A percentile compares a stretch with the other conserved stretches of the same genome.
Conservation (phyloP, 1,140 invertebrate species). For the Procambarus virginalis region DNA sequence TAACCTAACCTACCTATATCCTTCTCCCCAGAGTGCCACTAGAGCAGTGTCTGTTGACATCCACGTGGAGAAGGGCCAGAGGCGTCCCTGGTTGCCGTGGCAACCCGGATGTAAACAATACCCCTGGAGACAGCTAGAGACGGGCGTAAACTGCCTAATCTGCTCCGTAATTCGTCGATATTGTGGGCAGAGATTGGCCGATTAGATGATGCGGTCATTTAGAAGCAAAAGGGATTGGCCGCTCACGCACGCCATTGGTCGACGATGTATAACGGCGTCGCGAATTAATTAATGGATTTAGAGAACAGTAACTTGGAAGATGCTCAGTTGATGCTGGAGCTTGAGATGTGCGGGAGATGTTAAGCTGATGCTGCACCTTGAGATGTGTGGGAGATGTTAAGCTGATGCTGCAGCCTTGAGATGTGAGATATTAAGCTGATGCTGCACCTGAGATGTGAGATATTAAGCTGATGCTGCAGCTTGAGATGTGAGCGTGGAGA, state of each 20-base stretch:
- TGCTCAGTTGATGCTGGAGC: too few species aligned
- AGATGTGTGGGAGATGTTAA: too few species aligned
- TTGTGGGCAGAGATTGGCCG: conserved; percentile 31
- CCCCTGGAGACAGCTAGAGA: conserved; percentile 4
- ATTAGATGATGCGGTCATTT: conserved; percentile 54
- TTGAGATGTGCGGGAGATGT: background rate
- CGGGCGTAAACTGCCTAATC: background rate
- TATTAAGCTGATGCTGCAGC: too few species aligned
- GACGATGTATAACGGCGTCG: background rate
- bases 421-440: too few species aligned
- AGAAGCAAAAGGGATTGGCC: conserved; percentile 41
- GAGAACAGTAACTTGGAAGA: background rate
- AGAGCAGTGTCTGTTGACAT: too few species aligned
- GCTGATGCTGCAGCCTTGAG: too few species aligned
- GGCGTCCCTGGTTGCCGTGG: background rate
- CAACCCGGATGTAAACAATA: conserved; percentile 8
- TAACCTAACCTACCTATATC: too few species aligned
- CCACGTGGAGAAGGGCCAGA: too few species aligned
- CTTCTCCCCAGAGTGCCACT: too few species aligned
- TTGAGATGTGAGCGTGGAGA: too few species aligned
- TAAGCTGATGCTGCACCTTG: too few species aligned
- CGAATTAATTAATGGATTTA: conserved; percentile 38
- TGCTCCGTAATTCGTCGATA: conserved; percentile 22
- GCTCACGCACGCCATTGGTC: conserved; percentile 31
- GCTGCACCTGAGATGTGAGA: too few species aligned